Evolutionary conservation across 2,888 invertebrate genomes (phyloP).

Genomic region (Morinoia aosen): DNA sequence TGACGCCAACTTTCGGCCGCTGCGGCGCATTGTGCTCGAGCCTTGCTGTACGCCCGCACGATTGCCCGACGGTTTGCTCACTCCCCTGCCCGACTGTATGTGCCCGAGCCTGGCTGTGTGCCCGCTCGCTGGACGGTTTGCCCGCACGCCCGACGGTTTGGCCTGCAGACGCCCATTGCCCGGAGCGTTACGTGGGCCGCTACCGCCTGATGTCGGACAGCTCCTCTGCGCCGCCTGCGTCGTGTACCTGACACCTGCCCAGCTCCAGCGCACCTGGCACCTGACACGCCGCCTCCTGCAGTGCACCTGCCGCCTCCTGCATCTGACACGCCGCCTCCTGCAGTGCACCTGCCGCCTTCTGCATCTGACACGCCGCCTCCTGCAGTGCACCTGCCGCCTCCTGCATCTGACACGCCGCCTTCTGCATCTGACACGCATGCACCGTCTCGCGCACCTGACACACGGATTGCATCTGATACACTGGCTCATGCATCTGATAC

Average conservation of each 20-base stretch:
- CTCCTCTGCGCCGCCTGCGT: conserved; percentile 59
- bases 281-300: conserved; percentile 2
- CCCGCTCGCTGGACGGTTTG: no score
- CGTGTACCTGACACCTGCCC: conserved; percentile 28
- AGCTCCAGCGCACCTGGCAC: conserved; percentile 60
- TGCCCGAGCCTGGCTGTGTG: no score
- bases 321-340: conserved; percentile 14
- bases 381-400: not conserved
- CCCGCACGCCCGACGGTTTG: not conserved
- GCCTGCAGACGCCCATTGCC: conserved; percentile 65
- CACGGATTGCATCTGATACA: not conserved
- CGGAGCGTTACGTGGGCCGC: conserved; percentile 66
- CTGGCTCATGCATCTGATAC: not conserved
- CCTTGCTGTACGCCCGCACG: no score
- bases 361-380: not conserved
- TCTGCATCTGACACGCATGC: not conserved
- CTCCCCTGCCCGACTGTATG: no score
- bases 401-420: not conserved
- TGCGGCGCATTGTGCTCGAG: no score
- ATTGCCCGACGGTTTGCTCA: no score
- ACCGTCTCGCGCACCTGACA: not conserved
- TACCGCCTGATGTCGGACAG: conserved; percentile 67
- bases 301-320: not conserved
- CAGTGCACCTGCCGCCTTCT: not conserved
- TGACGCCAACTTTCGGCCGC: no score